phyloP scores from a whole-genome alignment of 2,113 vertebrate species.

The Poeciliopsis occidentalis region DNA sequence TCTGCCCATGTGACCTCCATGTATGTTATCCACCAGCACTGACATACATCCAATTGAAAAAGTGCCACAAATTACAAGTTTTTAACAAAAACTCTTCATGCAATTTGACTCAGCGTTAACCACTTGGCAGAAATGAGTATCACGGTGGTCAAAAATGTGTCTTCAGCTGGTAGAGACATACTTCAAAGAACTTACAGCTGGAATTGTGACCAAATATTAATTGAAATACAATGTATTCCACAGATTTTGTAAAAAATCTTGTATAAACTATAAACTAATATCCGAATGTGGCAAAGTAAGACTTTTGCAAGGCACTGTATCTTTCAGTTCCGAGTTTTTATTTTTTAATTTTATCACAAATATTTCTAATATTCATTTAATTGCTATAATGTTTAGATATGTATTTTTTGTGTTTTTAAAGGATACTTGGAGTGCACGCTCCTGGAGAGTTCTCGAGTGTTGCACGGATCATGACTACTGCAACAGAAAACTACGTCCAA shows the following conservation, averaged over 20 bases:
- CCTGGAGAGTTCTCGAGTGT: conserved; percentile 89
- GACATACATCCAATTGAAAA: too few species aligned
- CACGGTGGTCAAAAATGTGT: not conserved
- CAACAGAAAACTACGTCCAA: conserved; percentile 91
- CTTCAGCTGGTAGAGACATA: not conserved
- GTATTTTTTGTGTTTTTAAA: conserved; percentile 49
- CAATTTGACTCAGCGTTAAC: not conserved
- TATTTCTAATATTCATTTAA: conserved; percentile 10
- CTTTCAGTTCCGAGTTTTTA: not conserved
- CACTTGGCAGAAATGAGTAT: not conserved
- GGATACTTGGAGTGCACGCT: conserved; percentile 88
- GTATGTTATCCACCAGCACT: too few species aligned
- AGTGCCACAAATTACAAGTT: too few species aligned
- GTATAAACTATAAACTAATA: too few species aligned
- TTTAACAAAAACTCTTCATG: not conserved
- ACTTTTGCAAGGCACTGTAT: not conserved
- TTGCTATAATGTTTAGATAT: not conserved
- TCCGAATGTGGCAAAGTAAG: too few species aligned
- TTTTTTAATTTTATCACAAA: not conserved
- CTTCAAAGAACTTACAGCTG: not conserved
- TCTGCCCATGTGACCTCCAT: too few species aligned
- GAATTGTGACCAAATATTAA: not conserved
- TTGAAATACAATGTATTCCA: not conserved
- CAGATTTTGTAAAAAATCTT: not conserved
- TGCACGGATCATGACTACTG: conserved; percentile 93